Evolutionary conservation across 2,797 vertebrate species (phyloP).

Genomic region (Scyliorhinus canicula): DNA sequence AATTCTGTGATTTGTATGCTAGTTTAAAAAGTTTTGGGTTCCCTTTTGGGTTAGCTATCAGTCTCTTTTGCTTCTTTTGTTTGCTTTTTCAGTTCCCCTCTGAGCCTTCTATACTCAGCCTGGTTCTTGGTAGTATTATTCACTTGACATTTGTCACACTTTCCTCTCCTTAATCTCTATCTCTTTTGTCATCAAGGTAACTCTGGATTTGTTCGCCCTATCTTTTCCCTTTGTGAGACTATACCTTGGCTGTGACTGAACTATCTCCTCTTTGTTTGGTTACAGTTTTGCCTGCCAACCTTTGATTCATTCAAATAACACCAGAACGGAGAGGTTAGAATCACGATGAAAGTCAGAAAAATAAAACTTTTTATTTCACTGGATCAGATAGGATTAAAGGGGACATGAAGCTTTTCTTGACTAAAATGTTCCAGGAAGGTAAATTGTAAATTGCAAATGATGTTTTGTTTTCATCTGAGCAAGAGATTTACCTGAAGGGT

Average conservation of each 20-base stretch:
- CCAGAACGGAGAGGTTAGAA: background rate
- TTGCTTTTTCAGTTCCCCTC: background rate
- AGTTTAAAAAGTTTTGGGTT: background rate
- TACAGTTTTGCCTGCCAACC: background rate
- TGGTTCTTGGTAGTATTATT: background rate
- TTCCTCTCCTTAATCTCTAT: background rate
- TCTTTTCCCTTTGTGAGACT: background rate
- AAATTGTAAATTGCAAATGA: background rate
- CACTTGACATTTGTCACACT: background rate
- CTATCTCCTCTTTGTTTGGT: background rate
- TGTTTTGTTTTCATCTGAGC: background rate
- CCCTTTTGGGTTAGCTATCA: too few relatives aligned
- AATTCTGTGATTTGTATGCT: too few relatives aligned
- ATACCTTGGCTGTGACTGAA: background rate
- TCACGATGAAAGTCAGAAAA: background rate
- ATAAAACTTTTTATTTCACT: background rate
- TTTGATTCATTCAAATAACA: background rate
- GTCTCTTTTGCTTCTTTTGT: background rate
- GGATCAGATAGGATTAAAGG: background rate
- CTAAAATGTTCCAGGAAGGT: background rate
- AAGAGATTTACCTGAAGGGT: background rate
- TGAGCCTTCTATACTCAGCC: background rate
- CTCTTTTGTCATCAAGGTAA: background rate
- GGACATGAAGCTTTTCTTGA: background rate
- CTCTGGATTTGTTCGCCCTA: background rate